A percentile compares a stretch with the other conserved stretches of the same genome.
Conservation (phyloP, 1,140 invertebrate species). For the Araneus ventricosus region DNA sequence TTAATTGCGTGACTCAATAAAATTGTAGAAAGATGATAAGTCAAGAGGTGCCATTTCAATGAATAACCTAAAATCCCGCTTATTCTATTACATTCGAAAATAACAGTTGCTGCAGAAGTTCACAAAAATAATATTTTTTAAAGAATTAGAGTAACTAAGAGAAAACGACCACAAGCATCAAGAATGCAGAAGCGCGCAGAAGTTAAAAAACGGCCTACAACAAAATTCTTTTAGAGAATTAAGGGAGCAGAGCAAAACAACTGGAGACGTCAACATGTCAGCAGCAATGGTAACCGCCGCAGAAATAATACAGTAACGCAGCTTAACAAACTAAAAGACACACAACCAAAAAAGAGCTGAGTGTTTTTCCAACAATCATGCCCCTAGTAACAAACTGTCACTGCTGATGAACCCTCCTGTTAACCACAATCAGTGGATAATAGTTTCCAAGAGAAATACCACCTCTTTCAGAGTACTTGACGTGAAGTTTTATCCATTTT, state of each 20-base stretch:
- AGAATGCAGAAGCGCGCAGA: no score
- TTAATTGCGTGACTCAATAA: no score
- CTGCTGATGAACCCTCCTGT: conserved; percentile 48
- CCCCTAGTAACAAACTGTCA: conserved; percentile 37
- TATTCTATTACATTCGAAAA: no score
- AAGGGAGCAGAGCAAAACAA: neutral
- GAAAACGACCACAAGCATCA: no score
- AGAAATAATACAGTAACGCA: neutral
- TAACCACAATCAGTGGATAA: conserved; percentile 57
- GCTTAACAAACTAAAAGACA: neutral
- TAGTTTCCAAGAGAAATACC: conserved; percentile 59
- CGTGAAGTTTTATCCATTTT: conserved; percentile 13
- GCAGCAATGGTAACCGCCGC: neutral
- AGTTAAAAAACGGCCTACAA: no score
- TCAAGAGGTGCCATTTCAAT: no score
- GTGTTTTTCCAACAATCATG: conserved; percentile 54
- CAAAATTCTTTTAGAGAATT: no score
- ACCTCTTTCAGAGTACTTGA: conserved; percentile 46
- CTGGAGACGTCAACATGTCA: neutral
- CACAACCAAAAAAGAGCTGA: neutral
- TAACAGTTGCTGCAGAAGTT: no score
- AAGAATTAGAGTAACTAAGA: no score
- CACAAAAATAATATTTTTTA: no score
- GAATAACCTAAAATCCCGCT: no score
- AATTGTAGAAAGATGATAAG: no score